Evolutionary conservation across 2,888 invertebrate genomes (phyloP), one percentile per base, ranked within the genome.

Genomic region (Hypena proboscidalis): DNA sequence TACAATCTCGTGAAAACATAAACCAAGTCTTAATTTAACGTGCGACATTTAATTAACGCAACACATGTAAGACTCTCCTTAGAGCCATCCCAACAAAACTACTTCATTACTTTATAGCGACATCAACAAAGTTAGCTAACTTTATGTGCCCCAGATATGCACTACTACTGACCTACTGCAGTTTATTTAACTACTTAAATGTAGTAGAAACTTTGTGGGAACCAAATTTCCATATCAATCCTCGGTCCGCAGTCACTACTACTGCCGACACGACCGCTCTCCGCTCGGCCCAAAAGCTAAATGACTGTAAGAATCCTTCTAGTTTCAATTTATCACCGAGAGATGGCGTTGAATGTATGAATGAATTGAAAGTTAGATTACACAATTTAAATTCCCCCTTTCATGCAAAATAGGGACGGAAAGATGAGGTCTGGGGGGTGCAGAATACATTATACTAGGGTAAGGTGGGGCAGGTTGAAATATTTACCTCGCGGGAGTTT

Each of bases 311-410:
- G 79, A 83, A 83, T 80, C 74, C 75, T 83, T 81, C 72, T 74
- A 83, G 84, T 90, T 90, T 88, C 87, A 90, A 90, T 90, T 89
- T 88, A 90, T 88, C 85, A 85, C 83, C 83, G 64, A 82, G 83
- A 90, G 90, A 89, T 90, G 90, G 88, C 89, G 87, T 65, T 83
- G 87, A 86, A 85, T 89, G 90, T 89, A 90, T 90, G 90, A 90
- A 90, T 90, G 90, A 90, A 90, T 90, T 90, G 88, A 90, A 90
- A 90, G 90, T 90, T 90, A 89, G 89, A 90, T 90, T 90, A 90
- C 87, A 89, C 88, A 89, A 90, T 90, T 90, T 90, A 90, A 90
- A 90, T 89, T 90, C 88, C 83, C 88, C 88, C 88, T 85, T n/a
- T 87, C 84, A 90, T 90, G 90, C 89, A 90, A 90, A 90, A 89